Evolutionary conservation across 2,888 invertebrate genomes (phyloP).

Genomic region (Caenorhabditis sp.): DNA sequence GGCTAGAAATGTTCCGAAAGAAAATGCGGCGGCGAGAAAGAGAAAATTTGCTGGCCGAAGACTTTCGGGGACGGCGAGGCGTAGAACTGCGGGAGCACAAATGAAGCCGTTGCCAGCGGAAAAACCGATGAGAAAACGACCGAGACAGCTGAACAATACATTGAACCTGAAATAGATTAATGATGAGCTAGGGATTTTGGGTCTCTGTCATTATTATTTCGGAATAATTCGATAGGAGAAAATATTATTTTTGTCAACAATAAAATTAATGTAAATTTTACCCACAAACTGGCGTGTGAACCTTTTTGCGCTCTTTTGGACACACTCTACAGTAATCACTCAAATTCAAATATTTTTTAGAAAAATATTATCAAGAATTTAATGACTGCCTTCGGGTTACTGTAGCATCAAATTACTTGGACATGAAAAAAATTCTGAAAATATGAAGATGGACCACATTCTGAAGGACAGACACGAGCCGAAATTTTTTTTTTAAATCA

Average conservation of each 20-base stretch:
- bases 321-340: too few relatives aligned
- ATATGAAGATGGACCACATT: too few relatives aligned
- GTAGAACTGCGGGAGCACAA: conserved; percentile 51
- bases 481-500: background rate
- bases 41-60: conserved; percentile 40
- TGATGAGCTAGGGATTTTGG: too few relatives aligned
- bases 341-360: too few relatives aligned
- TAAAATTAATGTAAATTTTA: too few relatives aligned
- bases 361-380: too few relatives aligned
- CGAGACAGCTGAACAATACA: conserved; percentile 19
- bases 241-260: too few relatives aligned
- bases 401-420: background rate
- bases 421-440: background rate
- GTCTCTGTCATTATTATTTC: too few relatives aligned
- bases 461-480: too few relatives aligned
- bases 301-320: too few relatives aligned
- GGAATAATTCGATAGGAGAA: too few relatives aligned
- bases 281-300: too few relatives aligned
- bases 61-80: conserved; percentile 34
- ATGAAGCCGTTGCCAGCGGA: conserved; percentile 59
- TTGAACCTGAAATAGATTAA: conserved; percentile 22
- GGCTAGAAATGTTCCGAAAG: conserved; percentile 42
- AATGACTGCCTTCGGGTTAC: conserved; percentile 4
- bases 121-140: conserved; percentile 54
- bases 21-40: conserved; percentile 45